Evolutionary conservation across 1,140 invertebrate species (phyloP).

Genomic region (Kradibia gibbosae): DNA sequence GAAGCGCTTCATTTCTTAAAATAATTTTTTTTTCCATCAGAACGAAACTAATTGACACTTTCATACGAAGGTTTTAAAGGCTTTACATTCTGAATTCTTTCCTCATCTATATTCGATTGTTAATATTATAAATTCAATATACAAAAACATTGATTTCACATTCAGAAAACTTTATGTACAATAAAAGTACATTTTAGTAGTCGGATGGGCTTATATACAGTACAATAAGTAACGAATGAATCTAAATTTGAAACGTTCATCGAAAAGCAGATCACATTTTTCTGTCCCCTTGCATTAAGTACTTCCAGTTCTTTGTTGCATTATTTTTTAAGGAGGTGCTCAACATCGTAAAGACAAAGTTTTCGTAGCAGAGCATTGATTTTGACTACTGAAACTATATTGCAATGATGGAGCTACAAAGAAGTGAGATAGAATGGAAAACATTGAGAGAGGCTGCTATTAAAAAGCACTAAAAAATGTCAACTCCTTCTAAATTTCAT

Average conservation of each 20-base stretch:
- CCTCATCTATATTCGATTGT: slow-evolving; percentile 14
- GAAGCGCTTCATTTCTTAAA: slow-evolving; percentile 28
- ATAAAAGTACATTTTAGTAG: not conserved
- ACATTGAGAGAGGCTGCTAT: no score
- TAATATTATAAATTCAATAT: slow-evolving; percentile 15
- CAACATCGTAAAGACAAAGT: no score
- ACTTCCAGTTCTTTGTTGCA: not conserved
- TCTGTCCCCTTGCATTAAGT: not conserved
- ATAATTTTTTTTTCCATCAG: slow-evolving; percentile 25
- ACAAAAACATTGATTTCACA: slow-evolving; percentile 39
- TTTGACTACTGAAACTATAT: no score
- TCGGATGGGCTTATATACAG: not conserved
- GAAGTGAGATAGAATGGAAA: no score
- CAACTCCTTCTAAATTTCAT: no score
- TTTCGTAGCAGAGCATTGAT: no score
- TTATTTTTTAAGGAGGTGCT: no score
- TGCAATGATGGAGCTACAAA: no score
- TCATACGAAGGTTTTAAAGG: slow-evolving; percentile 26
- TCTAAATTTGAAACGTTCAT: not conserved
- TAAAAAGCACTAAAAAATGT: no score
- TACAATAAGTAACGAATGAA: not conserved
- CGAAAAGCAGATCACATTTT: not conserved
- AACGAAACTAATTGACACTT: slow-evolving; percentile 45
- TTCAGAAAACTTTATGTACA: slow-evolving; percentile 29
- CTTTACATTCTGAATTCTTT: slow-evolving; percentile 8